These are phyloP conservation scores for Drosophila sechellia DNA, from an alignment of 1,140 invertebrate genomes.

Conservation along the genomic window DNA sequence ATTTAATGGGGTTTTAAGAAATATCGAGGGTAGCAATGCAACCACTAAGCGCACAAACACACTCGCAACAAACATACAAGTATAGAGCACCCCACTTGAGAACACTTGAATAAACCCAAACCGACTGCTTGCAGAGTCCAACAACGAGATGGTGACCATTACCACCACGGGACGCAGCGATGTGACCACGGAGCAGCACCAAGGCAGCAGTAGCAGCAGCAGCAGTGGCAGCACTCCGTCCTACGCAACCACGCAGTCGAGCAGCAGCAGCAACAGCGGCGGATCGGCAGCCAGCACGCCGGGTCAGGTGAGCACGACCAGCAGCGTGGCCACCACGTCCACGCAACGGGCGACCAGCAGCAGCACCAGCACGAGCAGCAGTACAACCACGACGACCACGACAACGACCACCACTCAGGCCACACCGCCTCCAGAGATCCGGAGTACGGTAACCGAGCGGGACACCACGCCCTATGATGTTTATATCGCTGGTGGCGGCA, in stretches of 20 bases:
- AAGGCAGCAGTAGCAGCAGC: conserved; percentile 41
- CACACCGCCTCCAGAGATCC: conserved; percentile 62
- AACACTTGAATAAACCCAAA: conserved; percentile 57
- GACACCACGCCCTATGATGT: conserved; percentile 76
- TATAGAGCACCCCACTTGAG: conserved; percentile 10
- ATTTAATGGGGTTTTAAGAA: background rate
- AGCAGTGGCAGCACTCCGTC: conserved; percentile 51
- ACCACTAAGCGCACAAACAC: conserved; percentile 5
- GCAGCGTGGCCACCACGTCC: conserved; percentile 41
- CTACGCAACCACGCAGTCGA: conserved; percentile 62
- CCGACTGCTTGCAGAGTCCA: conserved; percentile 70
- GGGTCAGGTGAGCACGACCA: conserved; percentile 51
- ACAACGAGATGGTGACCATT: conserved; percentile 70
- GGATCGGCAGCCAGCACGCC: conserved; percentile 34
- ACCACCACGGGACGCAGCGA: conserved; percentile 77
- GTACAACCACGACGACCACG: conserved; percentile 56
- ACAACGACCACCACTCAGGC: conserved; percentile 69
- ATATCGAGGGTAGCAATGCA: background rate
- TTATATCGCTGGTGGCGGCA: conserved; percentile 44
- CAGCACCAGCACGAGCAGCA: conserved; percentile 48
- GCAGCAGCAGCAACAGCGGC: conserved; percentile 39
- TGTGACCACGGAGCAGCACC: conserved; percentile 72
- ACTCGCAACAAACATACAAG: conserved; percentile 9
- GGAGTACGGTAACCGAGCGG: conserved; percentile 68
- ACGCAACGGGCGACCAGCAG: conserved; percentile 59